Conservation (phyloP, 2,797 vertebrate species). For the Acrossocheilus fasciatus region DNA sequence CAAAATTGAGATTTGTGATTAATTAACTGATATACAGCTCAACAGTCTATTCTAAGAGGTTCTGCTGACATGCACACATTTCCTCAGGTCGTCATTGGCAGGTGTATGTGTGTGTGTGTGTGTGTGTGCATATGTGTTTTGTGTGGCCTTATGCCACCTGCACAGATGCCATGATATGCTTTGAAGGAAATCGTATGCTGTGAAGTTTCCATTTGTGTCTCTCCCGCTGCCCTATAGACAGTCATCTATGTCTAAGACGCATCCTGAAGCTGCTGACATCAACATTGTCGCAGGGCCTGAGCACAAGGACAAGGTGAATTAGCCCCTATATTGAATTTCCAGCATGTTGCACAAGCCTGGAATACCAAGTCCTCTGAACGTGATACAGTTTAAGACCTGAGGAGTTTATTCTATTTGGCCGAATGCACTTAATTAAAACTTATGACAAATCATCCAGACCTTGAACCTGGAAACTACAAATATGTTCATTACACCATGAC, state of each 20-base stretch:
- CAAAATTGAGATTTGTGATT: constrained; percentile 8
- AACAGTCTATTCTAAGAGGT: not conserved
- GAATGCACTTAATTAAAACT: not conserved
- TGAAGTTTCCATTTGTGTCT: constrained; percentile 15
- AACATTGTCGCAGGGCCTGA: constrained; percentile 16
- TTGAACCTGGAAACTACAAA: not conserved
- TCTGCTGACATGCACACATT: constrained; percentile 16
- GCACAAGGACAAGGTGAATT: constrained; percentile 31
- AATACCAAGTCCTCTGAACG: constrained; percentile 3
- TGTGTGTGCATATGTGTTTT: not conserved
- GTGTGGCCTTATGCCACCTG: not conserved
- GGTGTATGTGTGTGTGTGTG: not conserved
- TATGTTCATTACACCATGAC: not conserved
- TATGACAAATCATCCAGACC: not conserved
- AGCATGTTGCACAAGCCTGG: constrained; percentile 19
- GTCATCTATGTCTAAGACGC: not conserved
- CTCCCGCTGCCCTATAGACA: not conserved
- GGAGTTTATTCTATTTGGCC: constrained; percentile 8
- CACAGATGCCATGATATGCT: constrained; percentile 4
- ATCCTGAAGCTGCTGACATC: constrained; percentile 29
- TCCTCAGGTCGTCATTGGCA: not conserved
- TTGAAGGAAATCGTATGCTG: not conserved
- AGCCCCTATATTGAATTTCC: constrained; percentile 13
- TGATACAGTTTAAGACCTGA: not conserved
- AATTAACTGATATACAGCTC: constrained; percentile 27